Evolutionary conservation across 2,113 vertebrate species (phyloP), one percentile per base, ranked within the genome.

Genomic region (Eleginops maclovinus): DNA sequence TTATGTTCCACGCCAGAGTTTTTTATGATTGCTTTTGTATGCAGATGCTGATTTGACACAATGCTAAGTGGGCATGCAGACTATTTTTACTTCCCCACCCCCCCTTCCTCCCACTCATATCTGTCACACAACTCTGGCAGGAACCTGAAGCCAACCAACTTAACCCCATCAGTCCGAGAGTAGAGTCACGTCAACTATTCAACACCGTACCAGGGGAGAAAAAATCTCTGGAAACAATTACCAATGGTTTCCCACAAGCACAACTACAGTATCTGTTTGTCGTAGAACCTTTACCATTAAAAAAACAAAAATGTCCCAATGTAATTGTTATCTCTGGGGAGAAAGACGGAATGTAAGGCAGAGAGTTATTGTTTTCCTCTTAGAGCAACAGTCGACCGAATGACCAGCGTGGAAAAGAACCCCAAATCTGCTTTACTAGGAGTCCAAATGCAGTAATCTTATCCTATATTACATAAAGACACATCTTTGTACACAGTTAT

Each of bases 161-260:
- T 7, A 36, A 9, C 69, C 64, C 62, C 71, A 75, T 79, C 55
- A 2, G 71, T 72, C 47, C 6, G 2, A 40, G 70, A 55, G 62
- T 47, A 13, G 53, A 56, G 61, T 79, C 85, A 90, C 59, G 79
- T 86, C 73, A 87, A 31, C 49, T 50, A 61, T 75, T 72, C 68
- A 75, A 41, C 62, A 36, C 28, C 59, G 24, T 1, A 70, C 61
- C 46, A 69, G 62, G 16, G 46, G 15, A 51, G 44, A 74, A 65
- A 83, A 76, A 78, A 75, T 66, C 76, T 56, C 89, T 93, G 89
- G 92, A 91, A 94, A 89, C 82, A 90, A 91, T 93, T 92, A 89
- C 58, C 87, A 68, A 68, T 36, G 28, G 68, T 79, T 79, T 72
- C 79, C 82, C 77, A 76, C 79, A 86, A 66, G 73, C 69, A 72